These are phyloP conservation scores for Patella vulgata DNA, from an alignment of 1,140 invertebrate genomes.

Conservation along the genomic window DNA sequence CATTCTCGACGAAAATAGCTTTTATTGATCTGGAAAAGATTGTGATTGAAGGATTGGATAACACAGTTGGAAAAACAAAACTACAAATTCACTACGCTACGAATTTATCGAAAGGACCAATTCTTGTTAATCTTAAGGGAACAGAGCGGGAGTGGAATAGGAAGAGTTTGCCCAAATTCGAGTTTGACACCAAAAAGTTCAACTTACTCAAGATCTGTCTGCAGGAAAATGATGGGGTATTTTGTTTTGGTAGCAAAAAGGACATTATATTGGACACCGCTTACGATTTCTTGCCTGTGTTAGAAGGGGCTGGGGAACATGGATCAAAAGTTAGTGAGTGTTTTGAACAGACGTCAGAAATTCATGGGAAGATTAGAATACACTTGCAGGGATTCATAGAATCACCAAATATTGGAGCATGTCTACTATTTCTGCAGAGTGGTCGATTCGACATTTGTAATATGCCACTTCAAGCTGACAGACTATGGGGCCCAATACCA, in stretches of 20 bases:
- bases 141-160: conserved; percentile 19
- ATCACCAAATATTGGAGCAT: conserved; percentile 43
- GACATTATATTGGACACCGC: conserved; percentile 2
- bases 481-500: conserved; percentile 64
- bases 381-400: conserved; percentile 8
- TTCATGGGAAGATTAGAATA: not conserved
- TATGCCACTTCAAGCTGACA: conserved; percentile 60
- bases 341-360: too few species aligned
- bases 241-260: conserved; percentile 28
- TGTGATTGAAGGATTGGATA: not conserved
- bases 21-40: conserved; percentile 16
- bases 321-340: too few species aligned
- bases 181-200: conserved; percentile 38
- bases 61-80: too few species aligned
- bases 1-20: conserved; percentile 14
- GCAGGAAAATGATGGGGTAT: conserved; percentile 24
- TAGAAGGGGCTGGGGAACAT: too few species aligned
- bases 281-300: too few species aligned
- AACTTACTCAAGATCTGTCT: conserved; percentile 25
- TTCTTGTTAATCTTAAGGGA: conserved; percentile 18
- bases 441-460: conserved; percentile 55
- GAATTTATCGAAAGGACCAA: too few species aligned
- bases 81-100: too few species aligned
- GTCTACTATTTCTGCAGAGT: conserved; percentile 31
- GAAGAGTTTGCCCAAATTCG: conserved; percentile 24